Percentiles rank a stretch among this genome's conserved stretches.
These are phyloP conservation scores for Pristiophorus japonicus DNA, from an alignment of 2,113 vertebrate genomes.

Conservation along the genomic window DNA sequence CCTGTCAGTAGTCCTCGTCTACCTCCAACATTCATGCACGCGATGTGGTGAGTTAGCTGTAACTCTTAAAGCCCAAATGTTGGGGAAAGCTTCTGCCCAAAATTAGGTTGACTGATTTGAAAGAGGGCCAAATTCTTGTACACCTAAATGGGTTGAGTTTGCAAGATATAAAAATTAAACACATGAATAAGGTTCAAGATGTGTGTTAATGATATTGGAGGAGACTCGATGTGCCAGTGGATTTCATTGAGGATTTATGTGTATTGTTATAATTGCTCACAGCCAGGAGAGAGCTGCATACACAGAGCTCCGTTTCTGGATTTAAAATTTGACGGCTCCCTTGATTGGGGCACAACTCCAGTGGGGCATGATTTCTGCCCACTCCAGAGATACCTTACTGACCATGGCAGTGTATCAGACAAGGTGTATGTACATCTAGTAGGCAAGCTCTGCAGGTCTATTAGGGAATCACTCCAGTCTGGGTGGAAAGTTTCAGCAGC, in stretches of 20 bases:
- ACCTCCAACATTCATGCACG: conserved; percentile 94
- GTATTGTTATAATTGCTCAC: neutral
- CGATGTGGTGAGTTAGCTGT: conserved; percentile 83
- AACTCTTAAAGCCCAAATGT: neutral
- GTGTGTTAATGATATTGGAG: neutral
- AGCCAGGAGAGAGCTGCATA: neutral
- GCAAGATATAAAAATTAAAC: neutral
- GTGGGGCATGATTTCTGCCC: neutral
- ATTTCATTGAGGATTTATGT: neutral
- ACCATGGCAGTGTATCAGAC: neutral
- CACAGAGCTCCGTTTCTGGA: neutral
- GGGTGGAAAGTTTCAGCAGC: neutral
- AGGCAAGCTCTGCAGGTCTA: neutral
- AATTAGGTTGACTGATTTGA: neutral
- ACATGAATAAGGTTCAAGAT: neutral
- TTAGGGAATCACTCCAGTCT: neutral
- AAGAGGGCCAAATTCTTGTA: neutral
- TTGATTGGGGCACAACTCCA: neutral
- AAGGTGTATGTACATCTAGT: too few relatives aligned
- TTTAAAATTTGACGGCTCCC: neutral
- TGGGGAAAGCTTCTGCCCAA: neutral
- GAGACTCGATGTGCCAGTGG: too few relatives aligned
- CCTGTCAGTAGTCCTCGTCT: conserved; percentile 92
- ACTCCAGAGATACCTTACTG: neutral
- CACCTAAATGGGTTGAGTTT: neutral